These are phyloP conservation scores for Nasalis larvatus DNA, from an alignment of 2,113 vertebrate genomes.

Conservation along the genomic window DNA sequence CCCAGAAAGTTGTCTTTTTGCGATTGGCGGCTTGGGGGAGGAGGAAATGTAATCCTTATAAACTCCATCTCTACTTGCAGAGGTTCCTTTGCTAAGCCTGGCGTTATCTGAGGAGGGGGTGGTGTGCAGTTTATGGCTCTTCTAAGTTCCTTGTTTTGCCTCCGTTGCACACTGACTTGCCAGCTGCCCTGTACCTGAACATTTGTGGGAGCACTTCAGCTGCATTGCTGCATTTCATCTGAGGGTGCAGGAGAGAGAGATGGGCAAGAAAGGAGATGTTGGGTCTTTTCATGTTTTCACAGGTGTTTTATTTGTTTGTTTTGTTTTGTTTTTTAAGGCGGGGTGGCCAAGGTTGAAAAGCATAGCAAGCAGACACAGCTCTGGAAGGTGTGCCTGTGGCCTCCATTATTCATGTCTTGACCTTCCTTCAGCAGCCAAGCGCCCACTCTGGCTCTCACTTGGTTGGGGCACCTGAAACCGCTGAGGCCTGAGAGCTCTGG, in stretches of 20 bases:
- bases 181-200: fast-evolving
- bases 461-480: not conserved
- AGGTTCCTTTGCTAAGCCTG: not conserved
- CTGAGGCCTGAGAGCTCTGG: fast-evolving
- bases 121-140: not conserved
- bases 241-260: too few relatives aligned
- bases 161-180: fast-evolving
- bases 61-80: not conserved
- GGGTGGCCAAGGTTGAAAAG: not conserved
- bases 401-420: not conserved
- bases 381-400: too few relatives aligned
- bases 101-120: not conserved
- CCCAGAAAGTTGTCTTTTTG: not conserved
- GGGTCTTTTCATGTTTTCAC: not conserved
- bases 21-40: not conserved
- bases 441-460: not conserved
- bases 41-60: not conserved
- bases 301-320: too few relatives aligned
- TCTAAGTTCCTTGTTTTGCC: not conserved
- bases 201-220: not conserved
- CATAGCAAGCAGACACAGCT: not conserved
- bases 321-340: not conserved
- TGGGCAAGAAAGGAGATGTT: not conserved
- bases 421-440: not conserved
- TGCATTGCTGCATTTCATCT: not conserved